Evolutionary conservation across 2,797 vertebrate species (phyloP), one percentile per base, ranked within the genome.

Genomic region (Setipinna tenuifilis): DNA sequence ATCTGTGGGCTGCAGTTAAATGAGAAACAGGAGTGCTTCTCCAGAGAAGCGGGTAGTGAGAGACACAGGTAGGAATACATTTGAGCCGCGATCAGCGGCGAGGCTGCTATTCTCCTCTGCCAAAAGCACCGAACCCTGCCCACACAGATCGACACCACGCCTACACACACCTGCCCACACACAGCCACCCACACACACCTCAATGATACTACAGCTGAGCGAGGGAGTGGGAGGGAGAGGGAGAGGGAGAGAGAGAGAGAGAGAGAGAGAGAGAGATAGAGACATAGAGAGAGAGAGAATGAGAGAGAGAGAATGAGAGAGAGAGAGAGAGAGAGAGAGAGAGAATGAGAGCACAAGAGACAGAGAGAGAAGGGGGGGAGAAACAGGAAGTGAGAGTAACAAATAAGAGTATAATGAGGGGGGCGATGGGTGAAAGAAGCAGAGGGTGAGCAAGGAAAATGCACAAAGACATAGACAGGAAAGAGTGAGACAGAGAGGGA

Each of bases 21-120:
- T 41, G 35, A 5, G 14, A 17, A 19, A 75, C 7, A 9, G n/a
- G n/a, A 23, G 61, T 25, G 57, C 57, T 17, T 58, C 19, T 58
- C 14, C 57, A 16, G 16, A 65, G n/a, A 25, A 0, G 62, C 62
- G 6, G 62, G 62, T 23, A 28, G 10, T 11, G 12, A 35, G 28
- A 75, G 68, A 35, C 17, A 35, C 68, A 75, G 68, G 68, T 75
- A 75, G 28, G 68, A 75, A 75, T 75, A 54, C 7, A 75, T 75
- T 75, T 41, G 28, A 75, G 68, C 68, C 19, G 28, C 14, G 68
- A 75, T 35, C 28, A 35, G 28, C 35, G 31, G 31, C 68, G 14
- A 41, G 68, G 1, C 25, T 19, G 28, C 28, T 54, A 75, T 75
- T 41, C 68, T 35, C 28, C 31, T 14, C 68, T 41, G 68, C 68